These are phyloP conservation scores for Achatina immaculata DNA, from an alignment of 1,140 invertebrate genomes.

Conservation along the genomic window DNA sequence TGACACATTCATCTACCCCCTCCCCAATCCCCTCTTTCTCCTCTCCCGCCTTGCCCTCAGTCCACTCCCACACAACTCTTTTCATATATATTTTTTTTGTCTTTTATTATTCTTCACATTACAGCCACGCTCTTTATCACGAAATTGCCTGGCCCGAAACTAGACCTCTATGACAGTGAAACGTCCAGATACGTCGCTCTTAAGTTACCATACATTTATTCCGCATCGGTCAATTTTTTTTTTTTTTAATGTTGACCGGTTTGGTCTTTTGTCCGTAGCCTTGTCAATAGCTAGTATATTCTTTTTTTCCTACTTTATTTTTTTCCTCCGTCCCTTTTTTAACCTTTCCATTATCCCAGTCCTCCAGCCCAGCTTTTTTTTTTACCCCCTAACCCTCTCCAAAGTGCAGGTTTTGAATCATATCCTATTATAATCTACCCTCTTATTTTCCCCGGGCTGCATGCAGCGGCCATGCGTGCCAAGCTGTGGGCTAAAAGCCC, in stretches of 20 bases:
- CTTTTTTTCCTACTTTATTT: neutral
- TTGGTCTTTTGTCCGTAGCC: neutral
- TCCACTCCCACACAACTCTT: neutral
- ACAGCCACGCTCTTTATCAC: neutral
- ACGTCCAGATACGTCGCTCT: neutral
- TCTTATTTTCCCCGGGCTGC: neutral
- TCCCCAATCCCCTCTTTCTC: no score
- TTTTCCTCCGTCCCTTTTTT: constrained; percentile 3
- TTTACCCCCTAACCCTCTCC: no score
- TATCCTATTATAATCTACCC: constrained; percentile 4
- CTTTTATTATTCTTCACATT: neutral
- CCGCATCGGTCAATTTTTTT: neutral
- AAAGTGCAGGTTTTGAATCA: neutral
- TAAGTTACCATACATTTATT: constrained; percentile 3
- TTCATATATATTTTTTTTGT: neutral
- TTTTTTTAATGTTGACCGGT: neutral
- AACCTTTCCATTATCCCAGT: neutral
- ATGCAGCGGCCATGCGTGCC: neutral
- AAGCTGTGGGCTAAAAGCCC: neutral
- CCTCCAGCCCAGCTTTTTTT: neutral
- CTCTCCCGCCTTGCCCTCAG: neutral
- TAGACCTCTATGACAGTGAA: neutral
- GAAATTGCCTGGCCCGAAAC: neutral
- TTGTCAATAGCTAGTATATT: neutral
- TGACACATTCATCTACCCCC: no score